These are phyloP conservation scores for Penaeus monodon DNA, from an alignment of 2,888 invertebrate species.

Conservation along the genomic window DNA sequence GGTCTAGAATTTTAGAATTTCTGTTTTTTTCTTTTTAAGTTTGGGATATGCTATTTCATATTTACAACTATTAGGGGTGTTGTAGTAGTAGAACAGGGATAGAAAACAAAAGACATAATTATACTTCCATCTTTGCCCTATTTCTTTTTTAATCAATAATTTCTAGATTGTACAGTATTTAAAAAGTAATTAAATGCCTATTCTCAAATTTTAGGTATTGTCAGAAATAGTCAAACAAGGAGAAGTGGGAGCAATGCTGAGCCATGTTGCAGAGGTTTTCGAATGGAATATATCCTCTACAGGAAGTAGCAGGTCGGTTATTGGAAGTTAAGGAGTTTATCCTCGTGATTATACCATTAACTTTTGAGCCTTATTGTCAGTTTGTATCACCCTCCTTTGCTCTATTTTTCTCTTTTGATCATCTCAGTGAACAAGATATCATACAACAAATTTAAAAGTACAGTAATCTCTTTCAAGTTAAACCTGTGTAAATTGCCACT, in stretches of 20 bases:
- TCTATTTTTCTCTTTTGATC: background rate
- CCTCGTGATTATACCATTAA: too few species aligned
- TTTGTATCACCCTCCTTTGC: background rate
- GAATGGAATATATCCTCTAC: slow-evolving; percentile 25
- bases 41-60: too few species aligned
- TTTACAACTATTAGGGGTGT: too few species aligned
- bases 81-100: too few species aligned
- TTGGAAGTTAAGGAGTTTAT: too few species aligned
- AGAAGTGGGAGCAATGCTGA: slow-evolving; percentile 44
- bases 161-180: background rate
- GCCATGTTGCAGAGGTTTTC: slow-evolving; percentile 50
- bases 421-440: background rate
- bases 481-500: too few species aligned
- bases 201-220: slow-evolving; percentile 32
- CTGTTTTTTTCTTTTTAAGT: too few species aligned
- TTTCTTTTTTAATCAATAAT: background rate
- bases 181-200: background rate
- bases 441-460: too few species aligned
- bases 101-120: too few species aligned
- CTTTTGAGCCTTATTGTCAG: background rate
- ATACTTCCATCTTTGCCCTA: background rate
- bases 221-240: slow-evolving; percentile 28
- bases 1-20: too few species aligned
- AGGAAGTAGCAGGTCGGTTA: slow-evolving; percentile 23
- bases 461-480: too few species aligned